Evolutionary conservation across 2,888 invertebrate species (phyloP).

Genomic region (Lochmaea capreae): DNA sequence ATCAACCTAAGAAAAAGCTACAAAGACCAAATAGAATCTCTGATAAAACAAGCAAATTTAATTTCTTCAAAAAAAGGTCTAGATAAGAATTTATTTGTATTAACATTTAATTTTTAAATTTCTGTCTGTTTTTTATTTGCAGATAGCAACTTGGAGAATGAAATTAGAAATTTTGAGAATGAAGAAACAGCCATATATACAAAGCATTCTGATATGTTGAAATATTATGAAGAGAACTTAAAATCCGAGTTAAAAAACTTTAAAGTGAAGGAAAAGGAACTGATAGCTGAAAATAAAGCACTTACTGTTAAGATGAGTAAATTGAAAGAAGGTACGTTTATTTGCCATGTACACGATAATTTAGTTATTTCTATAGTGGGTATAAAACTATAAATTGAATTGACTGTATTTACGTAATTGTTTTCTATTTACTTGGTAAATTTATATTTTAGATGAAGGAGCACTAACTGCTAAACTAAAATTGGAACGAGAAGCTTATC

Average conservation of each 20-base stretch:
- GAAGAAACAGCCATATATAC: not conserved
- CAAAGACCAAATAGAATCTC: not conserved
- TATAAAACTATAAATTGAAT: no score
- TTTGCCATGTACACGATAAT: no score
- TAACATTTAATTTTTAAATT: not conserved
- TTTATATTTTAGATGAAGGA: slow-evolving; percentile 19
- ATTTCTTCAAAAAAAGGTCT: not conserved
- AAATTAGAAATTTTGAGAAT: not conserved
- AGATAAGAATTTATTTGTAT: not conserved
- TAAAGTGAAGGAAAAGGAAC: slow-evolving; percentile 9
- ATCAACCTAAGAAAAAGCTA: not conserved
- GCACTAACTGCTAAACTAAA: not conserved
- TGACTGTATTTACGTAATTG: not conserved
- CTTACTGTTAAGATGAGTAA: slow-evolving; percentile 13
- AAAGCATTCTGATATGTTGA: slow-evolving; percentile 11
- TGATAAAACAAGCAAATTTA: not conserved
- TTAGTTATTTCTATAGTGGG: no score
- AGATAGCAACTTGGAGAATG: not conserved
- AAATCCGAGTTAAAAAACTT: slow-evolving; percentile 17
- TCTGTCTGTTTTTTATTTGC: not conserved
- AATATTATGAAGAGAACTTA: slow-evolving; percentile 14
- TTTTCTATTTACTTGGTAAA: not conserved
- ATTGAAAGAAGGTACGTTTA: slow-evolving; percentile 31
- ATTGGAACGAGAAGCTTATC: not conserved
- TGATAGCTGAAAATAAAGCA: slow-evolving; percentile 15